phyloP scores from a whole-genome alignment of 1,140 invertebrate genomes.

The Drosophila ambigua region DNA sequence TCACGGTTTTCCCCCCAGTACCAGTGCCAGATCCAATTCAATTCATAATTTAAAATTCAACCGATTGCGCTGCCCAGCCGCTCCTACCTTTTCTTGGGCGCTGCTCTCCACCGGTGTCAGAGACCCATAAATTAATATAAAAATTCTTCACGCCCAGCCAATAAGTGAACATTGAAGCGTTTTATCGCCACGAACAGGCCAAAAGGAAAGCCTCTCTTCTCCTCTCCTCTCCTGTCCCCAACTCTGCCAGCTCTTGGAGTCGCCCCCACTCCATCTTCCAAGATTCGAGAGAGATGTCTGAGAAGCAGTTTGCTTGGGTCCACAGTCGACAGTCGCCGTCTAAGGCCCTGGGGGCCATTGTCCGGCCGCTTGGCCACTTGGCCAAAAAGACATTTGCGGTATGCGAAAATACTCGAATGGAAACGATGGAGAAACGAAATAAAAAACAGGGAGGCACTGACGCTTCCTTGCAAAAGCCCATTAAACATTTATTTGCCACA shows the following conservation, averaged over 20 bases:
- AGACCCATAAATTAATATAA: constrained; percentile 80
- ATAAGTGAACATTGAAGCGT: constrained; percentile 77
- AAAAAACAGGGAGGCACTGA: not conserved
- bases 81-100: not conserved
- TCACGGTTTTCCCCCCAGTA: constrained; percentile 6
- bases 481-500: constrained; percentile 58
- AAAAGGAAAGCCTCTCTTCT: not conserved
- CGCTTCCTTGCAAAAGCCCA: constrained; percentile 18
- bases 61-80: constrained; percentile 45
- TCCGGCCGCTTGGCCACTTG: constrained; percentile 16
- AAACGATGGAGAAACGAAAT: constrained; percentile 45
- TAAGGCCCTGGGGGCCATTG: constrained; percentile 29
- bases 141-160: constrained; percentile 82
- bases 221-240: not conserved
- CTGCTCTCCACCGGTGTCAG: constrained; percentile 40
- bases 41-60: constrained; percentile 78
- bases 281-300: constrained; percentile 58
- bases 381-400: constrained; percentile 55
- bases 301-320: constrained; percentile 69
- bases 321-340: not conserved
- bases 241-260: too few relatives aligned
- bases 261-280: constrained; percentile 1
- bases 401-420: constrained; percentile 56
- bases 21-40: constrained; percentile 47
- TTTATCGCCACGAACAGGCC: constrained; percentile 57